Conservation (phyloP, 2,888 invertebrate genomes). For the Stramonita haemastoma region DNA sequence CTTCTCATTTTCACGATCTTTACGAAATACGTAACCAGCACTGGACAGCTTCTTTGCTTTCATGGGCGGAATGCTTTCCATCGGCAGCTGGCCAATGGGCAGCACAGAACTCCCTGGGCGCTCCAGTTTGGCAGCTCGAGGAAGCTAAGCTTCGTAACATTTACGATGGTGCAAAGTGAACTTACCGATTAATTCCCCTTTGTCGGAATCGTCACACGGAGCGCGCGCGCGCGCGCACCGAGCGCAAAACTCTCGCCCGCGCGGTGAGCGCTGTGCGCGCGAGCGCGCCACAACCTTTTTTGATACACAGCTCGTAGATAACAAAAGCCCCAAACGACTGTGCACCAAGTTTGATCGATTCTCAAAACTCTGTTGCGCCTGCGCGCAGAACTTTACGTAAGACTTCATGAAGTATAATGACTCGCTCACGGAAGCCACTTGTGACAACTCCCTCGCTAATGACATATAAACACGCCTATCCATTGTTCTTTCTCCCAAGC, state of each 20-base stretch:
- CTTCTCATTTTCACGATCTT: slow-evolving; percentile 36
- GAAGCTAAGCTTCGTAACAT: neutral
- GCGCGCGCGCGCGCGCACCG: slow-evolving; percentile 28
- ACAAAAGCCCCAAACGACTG: neutral
- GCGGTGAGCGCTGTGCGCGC: slow-evolving; percentile 26
- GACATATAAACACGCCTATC: too few species aligned
- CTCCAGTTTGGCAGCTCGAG: neutral
- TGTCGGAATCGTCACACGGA: neutral
- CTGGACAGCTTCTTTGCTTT: slow-evolving; percentile 33
- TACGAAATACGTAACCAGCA: slow-evolving; percentile 35
- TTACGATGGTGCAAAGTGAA: neutral
- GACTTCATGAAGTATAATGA: too few species aligned
- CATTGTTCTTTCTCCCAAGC: too few species aligned
- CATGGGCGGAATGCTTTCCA: slow-evolving; percentile 27
- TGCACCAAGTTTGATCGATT: neutral
- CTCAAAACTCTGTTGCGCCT: neutral
- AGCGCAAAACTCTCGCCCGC: neutral
- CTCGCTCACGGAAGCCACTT: too few species aligned
- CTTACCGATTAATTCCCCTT: slow-evolving; percentile 15
- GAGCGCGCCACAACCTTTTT: neutral
- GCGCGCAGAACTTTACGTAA: too few species aligned
- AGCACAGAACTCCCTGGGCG: neutral
- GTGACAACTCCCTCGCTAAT: too few species aligned
- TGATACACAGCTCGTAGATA: neutral
- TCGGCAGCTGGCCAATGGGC: neutral